Conservation (phyloP, 37 sponge, comb jelly and placozoan species). For the Ianthella basta region DNA sequence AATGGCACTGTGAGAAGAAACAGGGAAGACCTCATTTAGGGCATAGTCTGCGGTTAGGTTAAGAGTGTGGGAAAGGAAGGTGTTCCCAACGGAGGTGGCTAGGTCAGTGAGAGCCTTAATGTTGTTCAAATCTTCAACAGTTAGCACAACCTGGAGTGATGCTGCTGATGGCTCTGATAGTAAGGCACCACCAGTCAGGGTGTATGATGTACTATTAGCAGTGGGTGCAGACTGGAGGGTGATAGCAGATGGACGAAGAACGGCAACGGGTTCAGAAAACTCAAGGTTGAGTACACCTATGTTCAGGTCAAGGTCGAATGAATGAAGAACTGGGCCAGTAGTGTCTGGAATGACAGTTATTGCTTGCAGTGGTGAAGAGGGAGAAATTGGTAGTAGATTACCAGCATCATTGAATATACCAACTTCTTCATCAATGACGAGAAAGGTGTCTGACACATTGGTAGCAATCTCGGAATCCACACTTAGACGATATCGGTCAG, state of each 20-base stretch:
- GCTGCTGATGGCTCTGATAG: background rate
- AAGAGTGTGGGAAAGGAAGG: conserved; percentile 34
- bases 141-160: background rate
- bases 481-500: conserved; percentile 62
- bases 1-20: background rate
- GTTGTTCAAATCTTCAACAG: conserved; percentile 54
- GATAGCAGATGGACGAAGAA: conserved; percentile 23
- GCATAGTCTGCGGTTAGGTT: no score
- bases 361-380: conserved; percentile 14
- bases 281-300: conserved; percentile 45
- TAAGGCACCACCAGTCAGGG: conserved; percentile 60
- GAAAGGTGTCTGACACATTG: conserved; percentile 60
- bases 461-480: conserved; percentile 47
- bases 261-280: conserved; percentile 76
- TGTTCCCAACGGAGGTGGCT: conserved; percentile 33
- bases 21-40: no score
- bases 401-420: conserved; percentile 42
- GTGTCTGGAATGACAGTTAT: conserved; percentile 50
- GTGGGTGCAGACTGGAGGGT: conserved; percentile 42
- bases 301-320: conserved; percentile 62
- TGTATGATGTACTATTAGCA: conserved; percentile 18
- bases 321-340: conserved; percentile 55
- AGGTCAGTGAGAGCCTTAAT: conserved; percentile 58
- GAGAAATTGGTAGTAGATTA: no score
- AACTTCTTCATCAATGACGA: conserved; percentile 71